These are phyloP conservation scores for Heteromormyrus szaboi DNA, from an alignment of 2,797 vertebrate genomes.

Conservation along the genomic window DNA sequence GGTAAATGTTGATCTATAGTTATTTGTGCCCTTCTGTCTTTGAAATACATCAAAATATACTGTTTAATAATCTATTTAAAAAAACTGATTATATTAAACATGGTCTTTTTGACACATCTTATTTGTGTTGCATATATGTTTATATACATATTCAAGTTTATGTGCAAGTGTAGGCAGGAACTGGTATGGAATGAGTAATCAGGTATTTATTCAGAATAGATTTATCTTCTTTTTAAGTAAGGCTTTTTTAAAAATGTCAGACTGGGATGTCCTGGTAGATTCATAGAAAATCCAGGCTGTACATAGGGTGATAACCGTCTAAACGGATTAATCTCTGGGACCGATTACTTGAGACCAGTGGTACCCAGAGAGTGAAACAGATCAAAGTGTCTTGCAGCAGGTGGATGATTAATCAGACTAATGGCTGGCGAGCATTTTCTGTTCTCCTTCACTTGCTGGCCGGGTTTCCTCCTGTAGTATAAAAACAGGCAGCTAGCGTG, in stretches of 20 bases:
- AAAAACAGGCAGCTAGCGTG: neutral
- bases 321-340: neutral
- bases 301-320: neutral
- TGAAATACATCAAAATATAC: neutral
- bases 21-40: neutral
- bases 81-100: neutral
- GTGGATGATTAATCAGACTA: neutral
- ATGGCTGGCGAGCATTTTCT: neutral
- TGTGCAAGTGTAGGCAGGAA: neutral
- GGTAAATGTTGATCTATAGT: neutral
- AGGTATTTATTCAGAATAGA: neutral
- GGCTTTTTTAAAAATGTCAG: neutral
- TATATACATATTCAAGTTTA: neutral
- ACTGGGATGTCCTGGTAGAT: neutral
- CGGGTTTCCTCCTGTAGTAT: neutral
- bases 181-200: neutral
- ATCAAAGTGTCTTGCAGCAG: neutral
- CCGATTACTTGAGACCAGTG: neutral
- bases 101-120: neutral
- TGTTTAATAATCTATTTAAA: neutral
- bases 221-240: neutral
- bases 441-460: neutral
- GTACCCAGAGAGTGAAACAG: neutral
- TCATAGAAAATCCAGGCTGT: neutral
- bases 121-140: neutral